Conservation (phyloP, 2,888 invertebrate genomes). For the Itoplectis maculator region DNA sequence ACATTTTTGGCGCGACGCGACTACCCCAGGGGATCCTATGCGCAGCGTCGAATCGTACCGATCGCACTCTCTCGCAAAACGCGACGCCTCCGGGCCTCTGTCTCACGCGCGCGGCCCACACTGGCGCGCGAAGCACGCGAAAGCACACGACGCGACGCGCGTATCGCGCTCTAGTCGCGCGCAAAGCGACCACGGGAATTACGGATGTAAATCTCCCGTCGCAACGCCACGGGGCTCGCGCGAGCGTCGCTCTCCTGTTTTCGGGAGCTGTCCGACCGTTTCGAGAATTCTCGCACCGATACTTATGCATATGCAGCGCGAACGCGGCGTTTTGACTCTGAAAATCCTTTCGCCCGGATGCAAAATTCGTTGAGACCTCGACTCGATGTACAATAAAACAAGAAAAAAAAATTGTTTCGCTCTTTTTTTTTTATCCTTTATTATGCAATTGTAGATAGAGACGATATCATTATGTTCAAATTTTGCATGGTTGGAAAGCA, state of each 20-base stretch:
- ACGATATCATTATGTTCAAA: no score
- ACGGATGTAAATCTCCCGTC: conserved; percentile 78
- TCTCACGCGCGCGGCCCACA: background rate
- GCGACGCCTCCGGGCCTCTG: conserved; percentile 42
- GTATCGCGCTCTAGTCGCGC: background rate
- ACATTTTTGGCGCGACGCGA: conserved; percentile 28
- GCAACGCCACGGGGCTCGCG: conserved; percentile 34
- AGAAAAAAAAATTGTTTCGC: background rate
- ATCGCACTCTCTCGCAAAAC: conserved; percentile 33
- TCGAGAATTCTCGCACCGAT: conserved; percentile 52
- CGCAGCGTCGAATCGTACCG: conserved; percentile 21
- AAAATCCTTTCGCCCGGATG: background rate
- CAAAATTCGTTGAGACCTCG: no score
- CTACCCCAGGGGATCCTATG: conserved; percentile 39
- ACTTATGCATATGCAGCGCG: conserved; percentile 9
- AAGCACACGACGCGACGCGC: no score
- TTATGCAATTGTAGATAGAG: no score
- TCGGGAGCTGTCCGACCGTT: conserved; percentile 52
- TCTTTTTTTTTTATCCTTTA: background rate
- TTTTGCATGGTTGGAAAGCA: no score
- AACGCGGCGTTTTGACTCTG: background rate
- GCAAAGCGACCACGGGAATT: conserved; percentile 70
- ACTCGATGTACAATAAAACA: background rate
- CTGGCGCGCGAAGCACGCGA: no score
- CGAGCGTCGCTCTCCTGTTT: conserved; percentile 39